A percentile compares a stretch with the other conserved stretches of the same genome.
phyloP scores from a whole-genome alignment of 2,113 vertebrate species.

The Chionomys nivalis region DNA sequence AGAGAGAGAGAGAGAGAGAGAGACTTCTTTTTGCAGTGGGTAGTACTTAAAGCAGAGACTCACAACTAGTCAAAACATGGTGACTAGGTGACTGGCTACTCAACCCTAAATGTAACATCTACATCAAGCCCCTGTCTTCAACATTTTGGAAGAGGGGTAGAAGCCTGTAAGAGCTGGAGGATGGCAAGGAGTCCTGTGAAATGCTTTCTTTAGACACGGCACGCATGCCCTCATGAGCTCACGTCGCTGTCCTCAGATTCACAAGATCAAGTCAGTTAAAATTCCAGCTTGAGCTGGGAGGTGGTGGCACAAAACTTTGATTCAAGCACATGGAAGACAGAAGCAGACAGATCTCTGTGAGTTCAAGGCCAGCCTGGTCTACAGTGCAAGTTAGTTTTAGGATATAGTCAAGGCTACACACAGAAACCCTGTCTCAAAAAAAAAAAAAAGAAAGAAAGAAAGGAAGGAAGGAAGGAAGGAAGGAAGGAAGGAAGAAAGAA shows the following conservation, averaged over 20 bases:
- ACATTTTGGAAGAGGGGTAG: not conserved
- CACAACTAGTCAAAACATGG: not conserved
- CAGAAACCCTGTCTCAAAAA: not conserved
- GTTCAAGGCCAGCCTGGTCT: too few species aligned
- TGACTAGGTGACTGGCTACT: not conserved
- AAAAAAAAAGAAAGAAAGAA: too few species aligned
- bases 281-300: not conserved
- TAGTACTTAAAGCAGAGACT: not conserved
- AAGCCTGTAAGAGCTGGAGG: not conserved
- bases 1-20: not conserved
- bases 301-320: not conserved
- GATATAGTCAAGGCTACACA: too few species aligned
- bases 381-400: too few species aligned
- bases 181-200: not conserved
- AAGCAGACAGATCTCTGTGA: not conserved
- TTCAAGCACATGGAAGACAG: not conserved
- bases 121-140: too few species aligned
- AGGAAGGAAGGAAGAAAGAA: accelerated
- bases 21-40: not conserved
- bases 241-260: not conserved
- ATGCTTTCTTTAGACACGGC: not conserved
- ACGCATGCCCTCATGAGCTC: not conserved
- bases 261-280: not conserved
- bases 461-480: too few species aligned
- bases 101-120: not conserved